Conservation (phyloP, 2,888 invertebrate species). For the Timandra comae region DNA sequence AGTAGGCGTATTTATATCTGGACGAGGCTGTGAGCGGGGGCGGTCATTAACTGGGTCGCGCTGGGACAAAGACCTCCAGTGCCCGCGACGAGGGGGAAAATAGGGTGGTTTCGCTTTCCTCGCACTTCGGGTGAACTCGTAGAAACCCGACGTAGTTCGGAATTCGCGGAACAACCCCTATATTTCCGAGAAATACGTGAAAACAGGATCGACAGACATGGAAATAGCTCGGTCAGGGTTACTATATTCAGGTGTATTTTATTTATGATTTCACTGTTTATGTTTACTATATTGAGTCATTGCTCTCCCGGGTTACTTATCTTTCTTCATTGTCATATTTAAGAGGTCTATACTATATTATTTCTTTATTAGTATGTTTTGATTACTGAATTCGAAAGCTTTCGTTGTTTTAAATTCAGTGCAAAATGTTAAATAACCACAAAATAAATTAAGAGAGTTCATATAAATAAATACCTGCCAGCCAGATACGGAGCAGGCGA, state of each 20-base stretch:
- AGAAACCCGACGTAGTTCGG: constrained; percentile 17
- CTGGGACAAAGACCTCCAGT: constrained; percentile 69
- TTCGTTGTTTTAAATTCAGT: too few relatives aligned
- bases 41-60: constrained; percentile 76
- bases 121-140: constrained; percentile 33
- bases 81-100: constrained; percentile 36
- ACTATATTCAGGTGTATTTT: constrained; percentile 11
- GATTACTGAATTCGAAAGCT: too few relatives aligned
- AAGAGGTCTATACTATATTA: too few relatives aligned
- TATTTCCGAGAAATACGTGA: constrained; percentile 41
- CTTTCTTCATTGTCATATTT: too few relatives aligned
- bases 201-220: constrained; percentile 20
- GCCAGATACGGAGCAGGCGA: constrained; percentile 31
- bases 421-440: too few relatives aligned
- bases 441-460: too few relatives aligned
- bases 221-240: constrained; percentile 19
- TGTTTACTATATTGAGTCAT: too few relatives aligned
- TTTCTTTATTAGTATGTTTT: too few relatives aligned
- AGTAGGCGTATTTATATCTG: constrained; percentile 75
- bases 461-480: too few relatives aligned
- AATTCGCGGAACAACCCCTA: constrained; percentile 41
- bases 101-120: constrained; percentile 65
- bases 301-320: too few relatives aligned
- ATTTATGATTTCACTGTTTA: constrained; percentile 7
- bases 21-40: constrained; percentile 68